Percentiles rank a stretch among this genome's conserved stretches.
phyloP scores from a whole-genome alignment of 1,140 invertebrate species.

The Belonocnema kinseyi region DNA sequence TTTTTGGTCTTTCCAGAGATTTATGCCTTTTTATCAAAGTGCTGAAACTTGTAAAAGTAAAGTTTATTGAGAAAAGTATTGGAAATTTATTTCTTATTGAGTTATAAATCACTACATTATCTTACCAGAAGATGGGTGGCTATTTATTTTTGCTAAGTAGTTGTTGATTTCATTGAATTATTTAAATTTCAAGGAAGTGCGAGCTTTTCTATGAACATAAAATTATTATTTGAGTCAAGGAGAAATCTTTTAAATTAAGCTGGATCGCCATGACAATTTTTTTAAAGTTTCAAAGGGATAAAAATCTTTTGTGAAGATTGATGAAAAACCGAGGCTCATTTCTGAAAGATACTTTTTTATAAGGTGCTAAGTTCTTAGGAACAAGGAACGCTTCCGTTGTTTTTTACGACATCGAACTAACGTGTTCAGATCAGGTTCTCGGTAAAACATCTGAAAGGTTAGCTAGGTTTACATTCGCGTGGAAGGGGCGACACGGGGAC shows the following conservation, averaged over 20 bases:
- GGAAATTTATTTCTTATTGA: conserved; percentile 13
- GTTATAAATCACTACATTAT: conserved; percentile 16
- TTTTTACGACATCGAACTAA: conserved; percentile 17
- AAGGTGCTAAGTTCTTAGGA: background rate
- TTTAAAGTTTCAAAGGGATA: no score
- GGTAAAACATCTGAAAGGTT: conserved; percentile 61
- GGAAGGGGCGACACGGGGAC: conserved; percentile 49
- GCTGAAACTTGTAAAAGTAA: conserved; percentile 19
- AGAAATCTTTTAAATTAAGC: no score
- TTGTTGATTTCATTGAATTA: no score
- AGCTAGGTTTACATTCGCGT: conserved; percentile 50
- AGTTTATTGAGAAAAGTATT: conserved; percentile 19
- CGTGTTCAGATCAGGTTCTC: conserved; percentile 44
- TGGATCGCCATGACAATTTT: no score
- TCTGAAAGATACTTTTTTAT: no score
- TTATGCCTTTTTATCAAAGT: conserved; percentile 30
- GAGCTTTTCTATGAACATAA: no score
- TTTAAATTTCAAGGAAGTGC: no score
- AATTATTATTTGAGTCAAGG: no score
- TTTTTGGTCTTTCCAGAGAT: conserved; percentile 18
- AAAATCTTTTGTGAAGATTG: no score
- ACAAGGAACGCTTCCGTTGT: conserved; percentile 1
- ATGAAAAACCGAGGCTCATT: no score
- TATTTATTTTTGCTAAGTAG: no score
- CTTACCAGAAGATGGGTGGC: no score